Percentiles rank a stretch among this genome's conserved stretches.
Evolutionary conservation across 2,888 invertebrate species (phyloP).

Genomic region (Andrena praecox): DNA sequence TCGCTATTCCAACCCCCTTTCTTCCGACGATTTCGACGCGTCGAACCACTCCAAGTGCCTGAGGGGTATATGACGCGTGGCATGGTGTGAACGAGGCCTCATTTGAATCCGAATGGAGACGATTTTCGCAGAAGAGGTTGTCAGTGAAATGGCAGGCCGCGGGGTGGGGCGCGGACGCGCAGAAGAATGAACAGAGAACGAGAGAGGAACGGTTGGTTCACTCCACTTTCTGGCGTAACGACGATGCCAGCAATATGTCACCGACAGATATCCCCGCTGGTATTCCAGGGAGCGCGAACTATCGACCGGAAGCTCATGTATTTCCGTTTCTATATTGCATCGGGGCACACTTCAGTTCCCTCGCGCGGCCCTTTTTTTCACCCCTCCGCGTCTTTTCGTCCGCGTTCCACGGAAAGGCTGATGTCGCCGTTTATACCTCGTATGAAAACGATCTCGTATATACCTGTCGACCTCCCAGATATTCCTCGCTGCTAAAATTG

Average conservation of each 20-base stretch:
- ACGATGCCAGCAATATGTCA: conserved; percentile 82
- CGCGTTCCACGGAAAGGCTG: conserved; percentile 22
- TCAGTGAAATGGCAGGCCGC: conserved; percentile 78
- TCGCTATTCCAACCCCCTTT: conserved; percentile 52
- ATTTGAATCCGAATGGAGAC: conserved; percentile 85
- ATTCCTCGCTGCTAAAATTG: not conserved
- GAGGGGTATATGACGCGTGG: conserved; percentile 80
- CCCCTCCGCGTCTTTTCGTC: conserved; percentile 9
- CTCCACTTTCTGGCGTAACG: conserved; percentile 77
- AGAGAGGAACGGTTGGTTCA: conserved; percentile 56
- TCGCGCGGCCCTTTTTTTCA: conserved; percentile 30
- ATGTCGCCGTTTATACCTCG: conserved; percentile 12
- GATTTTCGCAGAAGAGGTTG: conserved; percentile 81
- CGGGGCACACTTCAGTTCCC: conserved; percentile 56
- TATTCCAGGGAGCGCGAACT: conserved; percentile 72
- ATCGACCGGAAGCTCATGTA: conserved; percentile 78
- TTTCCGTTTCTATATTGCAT: conserved; percentile 73
- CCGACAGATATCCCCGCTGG: conserved; percentile 79
- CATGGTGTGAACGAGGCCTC: conserved; percentile 81
- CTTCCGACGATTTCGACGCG: conserved; percentile 67
- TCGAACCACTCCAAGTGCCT: conserved; percentile 71
- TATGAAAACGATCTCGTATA: not conserved
- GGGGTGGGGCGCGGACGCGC: conserved; percentile 33
- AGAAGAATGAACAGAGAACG: conserved; percentile 27
- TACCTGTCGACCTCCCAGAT: not conserved